phyloP scores from a whole-genome alignment of 2,113 vertebrate species.

The Cinclus mexicanus region DNA sequence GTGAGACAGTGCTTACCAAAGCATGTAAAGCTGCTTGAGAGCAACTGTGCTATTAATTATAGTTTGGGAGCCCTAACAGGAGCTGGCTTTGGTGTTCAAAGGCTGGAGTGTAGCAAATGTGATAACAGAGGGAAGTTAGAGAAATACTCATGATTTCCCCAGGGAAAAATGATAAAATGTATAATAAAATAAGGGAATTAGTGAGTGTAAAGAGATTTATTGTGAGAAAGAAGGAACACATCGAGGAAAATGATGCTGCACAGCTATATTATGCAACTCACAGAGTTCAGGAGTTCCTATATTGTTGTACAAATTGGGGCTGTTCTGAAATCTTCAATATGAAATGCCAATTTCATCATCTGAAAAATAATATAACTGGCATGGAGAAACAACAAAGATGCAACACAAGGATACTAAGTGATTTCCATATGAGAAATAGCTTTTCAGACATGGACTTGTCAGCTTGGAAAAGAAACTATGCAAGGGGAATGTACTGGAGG shows the following conservation, averaged over 20 bases:
- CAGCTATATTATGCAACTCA: not conserved
- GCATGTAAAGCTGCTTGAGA: not conserved
- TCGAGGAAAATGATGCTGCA: not conserved
- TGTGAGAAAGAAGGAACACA: not conserved
- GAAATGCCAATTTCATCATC: not conserved
- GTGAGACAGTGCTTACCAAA: not conserved
- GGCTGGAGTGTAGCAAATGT: not conserved
- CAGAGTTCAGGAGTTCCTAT: not conserved
- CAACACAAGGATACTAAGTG: not conserved
- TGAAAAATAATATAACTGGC: not conserved
- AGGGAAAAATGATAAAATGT: not conserved
- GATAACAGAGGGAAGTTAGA: not conserved
- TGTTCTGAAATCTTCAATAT: not conserved
- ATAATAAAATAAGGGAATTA: not conserved
- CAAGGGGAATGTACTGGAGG: not conserved
- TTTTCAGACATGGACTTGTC: not conserved
- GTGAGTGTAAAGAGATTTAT: not conserved
- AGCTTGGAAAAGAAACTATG: not conserved
- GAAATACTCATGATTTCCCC: not conserved
- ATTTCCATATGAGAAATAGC: not conserved
- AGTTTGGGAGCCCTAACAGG: accelerated
- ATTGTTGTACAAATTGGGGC: not conserved
- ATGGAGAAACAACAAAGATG: not conserved
- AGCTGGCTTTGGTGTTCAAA: not conserved
- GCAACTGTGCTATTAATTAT: not conserved